Conservation (phyloP, 2,888 invertebrate species). For the Drosophila melanocephala region DNA sequence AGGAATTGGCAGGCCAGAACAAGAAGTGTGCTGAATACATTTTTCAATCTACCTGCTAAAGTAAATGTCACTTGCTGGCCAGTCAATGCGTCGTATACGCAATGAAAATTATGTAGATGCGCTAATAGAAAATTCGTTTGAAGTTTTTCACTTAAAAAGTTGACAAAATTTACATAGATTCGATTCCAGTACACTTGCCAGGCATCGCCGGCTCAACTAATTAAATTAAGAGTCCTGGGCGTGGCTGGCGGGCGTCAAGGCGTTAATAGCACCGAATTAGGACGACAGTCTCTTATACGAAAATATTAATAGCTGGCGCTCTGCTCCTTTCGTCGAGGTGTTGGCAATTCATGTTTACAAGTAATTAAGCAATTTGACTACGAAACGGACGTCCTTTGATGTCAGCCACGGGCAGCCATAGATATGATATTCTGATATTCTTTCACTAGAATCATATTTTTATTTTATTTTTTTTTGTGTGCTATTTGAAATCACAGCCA, state of each 20-base stretch:
- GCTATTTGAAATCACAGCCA: constrained; percentile 33
- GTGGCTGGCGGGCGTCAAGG: constrained; percentile 66
- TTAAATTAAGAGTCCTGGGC: constrained; percentile 74
- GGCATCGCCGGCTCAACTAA: constrained; percentile 54
- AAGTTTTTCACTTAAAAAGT: constrained; percentile 70
- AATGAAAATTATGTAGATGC: constrained; percentile 63
- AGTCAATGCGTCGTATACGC: constrained; percentile 31
- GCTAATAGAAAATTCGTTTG: constrained; percentile 65
- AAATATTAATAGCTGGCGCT: constrained; percentile 52
- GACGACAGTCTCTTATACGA: constrained; percentile 24
- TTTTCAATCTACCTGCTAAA: constrained; percentile 15
- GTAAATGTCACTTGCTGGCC: constrained; percentile 14
- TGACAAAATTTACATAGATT: constrained; percentile 72
- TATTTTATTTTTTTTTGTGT: constrained; percentile 4
- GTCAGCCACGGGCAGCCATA: constrained; percentile 37
- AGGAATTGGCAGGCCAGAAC: too few relatives aligned
- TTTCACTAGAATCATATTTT: constrained; percentile 32
- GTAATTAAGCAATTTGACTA: constrained; percentile 74
- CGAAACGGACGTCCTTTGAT: constrained; percentile 58
- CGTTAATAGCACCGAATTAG: constrained; percentile 74
- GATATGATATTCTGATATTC: constrained; percentile 48
- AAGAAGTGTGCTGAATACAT: constrained; percentile 2
- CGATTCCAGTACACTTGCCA: constrained; percentile 42
- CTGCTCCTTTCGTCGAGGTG: constrained; percentile 44
- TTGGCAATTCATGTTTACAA: constrained; percentile 79